These are phyloP conservation scores for Tachystola acroxantha DNA, from an alignment of 2,888 invertebrate species.

Conservation along the genomic window DNA sequence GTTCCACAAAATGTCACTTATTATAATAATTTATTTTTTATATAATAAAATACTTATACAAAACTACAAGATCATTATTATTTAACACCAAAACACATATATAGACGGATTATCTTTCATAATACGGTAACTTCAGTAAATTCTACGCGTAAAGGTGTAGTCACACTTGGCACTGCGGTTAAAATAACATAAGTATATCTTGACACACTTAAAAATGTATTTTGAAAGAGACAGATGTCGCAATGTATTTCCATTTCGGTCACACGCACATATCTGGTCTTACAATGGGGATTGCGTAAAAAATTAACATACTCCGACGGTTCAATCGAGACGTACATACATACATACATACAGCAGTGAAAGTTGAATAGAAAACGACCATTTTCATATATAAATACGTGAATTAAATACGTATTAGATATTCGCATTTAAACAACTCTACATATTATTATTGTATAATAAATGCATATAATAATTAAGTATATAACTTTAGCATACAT, in stretches of 20 bases:
- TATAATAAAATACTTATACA: conserved; percentile 5
- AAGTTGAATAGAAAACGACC: conserved; percentile 2
- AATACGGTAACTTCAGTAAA: not conserved
- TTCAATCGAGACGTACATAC: conserved; percentile 12
- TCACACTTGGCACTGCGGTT: no score
- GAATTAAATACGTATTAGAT: not conserved
- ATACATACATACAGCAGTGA: conserved; percentile 3
- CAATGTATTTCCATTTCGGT: conserved; percentile 10
- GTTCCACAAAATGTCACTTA: conserved; percentile 25
- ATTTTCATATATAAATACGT: not conserved
- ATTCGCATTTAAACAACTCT: no score
- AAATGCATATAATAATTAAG: not conserved
- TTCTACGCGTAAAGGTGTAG: no score
- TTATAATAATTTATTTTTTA: conserved; percentile 3
- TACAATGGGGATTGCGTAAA: conserved; percentile 23
- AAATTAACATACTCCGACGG: conserved; percentile 22
- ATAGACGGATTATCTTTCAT: not conserved
- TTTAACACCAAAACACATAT: not conserved
- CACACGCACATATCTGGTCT: conserved; percentile 8
- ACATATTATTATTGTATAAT: not conserved
- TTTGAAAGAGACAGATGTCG: conserved; percentile 9
- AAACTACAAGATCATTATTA: conserved; percentile 6
- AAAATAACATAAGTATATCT: conserved; percentile 1
- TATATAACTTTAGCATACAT: no score
- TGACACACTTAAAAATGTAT: not conserved